Evolutionary conservation across 2,888 invertebrate species (phyloP), one percentile per base, ranked within the genome.

Genomic region (Acanthacorydalis orientalis): DNA sequence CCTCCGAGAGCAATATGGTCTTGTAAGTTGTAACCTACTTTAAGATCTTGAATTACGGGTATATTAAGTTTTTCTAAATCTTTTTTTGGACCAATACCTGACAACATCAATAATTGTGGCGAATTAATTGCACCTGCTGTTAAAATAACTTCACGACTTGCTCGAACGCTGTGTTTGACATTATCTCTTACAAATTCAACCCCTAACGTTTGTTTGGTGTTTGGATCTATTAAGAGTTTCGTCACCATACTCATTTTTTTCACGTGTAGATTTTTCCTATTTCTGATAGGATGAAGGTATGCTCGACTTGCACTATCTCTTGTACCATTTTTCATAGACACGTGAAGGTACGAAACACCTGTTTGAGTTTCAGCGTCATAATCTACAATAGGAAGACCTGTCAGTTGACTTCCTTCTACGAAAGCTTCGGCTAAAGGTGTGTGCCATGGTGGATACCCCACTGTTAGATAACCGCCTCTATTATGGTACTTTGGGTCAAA

Each of bases 61-160:
- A 69, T 66, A 4, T 60, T 59, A 32, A 63, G 53, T 43, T 59
- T 54, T 46, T 58, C 52, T 4, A 72, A 57, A 50, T 71, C 68
- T 46, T 65, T 61, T 46, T 60, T 62, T 0, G 71, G 71, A 3
- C 72, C 68, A 10, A 77, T 63, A 1, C 80, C 80, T 9, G 76
- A 77, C 37, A 81, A 60, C 85, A 89, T 83, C 7, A 90, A 70
- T 8, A 91, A 61, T 58, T 90, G 89, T 0, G 90, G 87, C 4
- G 77, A 72, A 59, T 80, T 79, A 52, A 83, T 73, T 2, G 80
- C 69, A 2, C 82, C 81, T 1, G 74, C 77, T 31, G 74, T 69
- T 15, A 80, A 56, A 47, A 81, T 75, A 1, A 79, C 70, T 57
- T 76, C 77, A 54, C 71, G 74, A 39, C 64, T 65, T 1, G 75